phyloP scores from a whole-genome alignment of 2,113 vertebrate species.

The Bathybates hornii region DNA sequence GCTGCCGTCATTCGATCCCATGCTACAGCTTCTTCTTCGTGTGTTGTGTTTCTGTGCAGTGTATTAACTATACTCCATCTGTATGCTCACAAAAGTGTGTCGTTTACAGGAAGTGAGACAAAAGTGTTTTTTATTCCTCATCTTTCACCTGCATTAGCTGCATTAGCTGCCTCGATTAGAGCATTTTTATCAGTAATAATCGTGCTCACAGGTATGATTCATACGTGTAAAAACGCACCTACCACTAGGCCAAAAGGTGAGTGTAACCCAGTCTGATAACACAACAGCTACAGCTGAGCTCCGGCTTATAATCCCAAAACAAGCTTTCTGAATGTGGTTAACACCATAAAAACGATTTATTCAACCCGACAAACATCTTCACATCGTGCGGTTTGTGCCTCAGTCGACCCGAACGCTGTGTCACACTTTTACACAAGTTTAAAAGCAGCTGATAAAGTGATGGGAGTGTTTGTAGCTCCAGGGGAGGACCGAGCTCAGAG shows the following conservation, averaged over 20 bases:
- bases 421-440: neutral
- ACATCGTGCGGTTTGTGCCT: neutral
- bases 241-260: neutral
- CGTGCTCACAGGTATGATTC: neutral
- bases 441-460: neutral
- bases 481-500: neutral
- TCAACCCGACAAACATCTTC: neutral
- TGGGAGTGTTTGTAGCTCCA: neutral
- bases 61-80: neutral
- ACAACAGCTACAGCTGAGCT: neutral
- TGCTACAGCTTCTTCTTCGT: neutral
- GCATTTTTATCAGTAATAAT: neutral
- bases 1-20: neutral
- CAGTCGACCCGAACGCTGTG: rapidly evolving
- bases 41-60: neutral
- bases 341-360: neutral
- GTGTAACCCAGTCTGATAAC: neutral
- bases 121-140: neutral
- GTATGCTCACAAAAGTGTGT: rapidly evolving
- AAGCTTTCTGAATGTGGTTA: neutral
- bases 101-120: neutral
- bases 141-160: neutral
- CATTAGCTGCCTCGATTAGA: neutral
- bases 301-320: neutral
- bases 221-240: rapidly evolving